Conservation (phyloP, 2,113 vertebrate species). For the Eublepharis macularius region DNA sequence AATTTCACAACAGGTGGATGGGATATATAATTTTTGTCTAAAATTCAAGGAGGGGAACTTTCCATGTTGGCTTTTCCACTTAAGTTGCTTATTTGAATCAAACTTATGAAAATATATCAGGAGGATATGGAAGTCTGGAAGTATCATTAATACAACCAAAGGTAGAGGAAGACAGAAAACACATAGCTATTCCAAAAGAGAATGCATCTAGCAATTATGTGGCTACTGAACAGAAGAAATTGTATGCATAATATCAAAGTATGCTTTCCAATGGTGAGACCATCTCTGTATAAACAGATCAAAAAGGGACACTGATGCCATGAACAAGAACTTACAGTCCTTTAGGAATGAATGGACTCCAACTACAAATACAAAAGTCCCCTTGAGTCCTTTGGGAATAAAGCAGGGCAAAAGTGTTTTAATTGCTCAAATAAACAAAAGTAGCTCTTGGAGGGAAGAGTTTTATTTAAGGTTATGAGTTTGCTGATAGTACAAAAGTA, state of each 20-base stretch:
- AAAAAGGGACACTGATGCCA: neutral
- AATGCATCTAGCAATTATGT: neutral
- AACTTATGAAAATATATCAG: neutral
- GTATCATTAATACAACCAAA: neutral
- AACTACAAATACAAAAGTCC: no score
- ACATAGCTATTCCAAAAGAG: neutral
- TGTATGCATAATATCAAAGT: neutral
- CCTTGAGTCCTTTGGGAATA: no score
- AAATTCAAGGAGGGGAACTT: neutral
- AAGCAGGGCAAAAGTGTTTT: no score
- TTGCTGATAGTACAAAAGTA: neutral
- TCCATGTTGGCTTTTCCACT: neutral
- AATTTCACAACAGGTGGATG: neutral
- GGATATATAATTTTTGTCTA: neutral
- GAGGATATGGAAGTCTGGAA: neutral
- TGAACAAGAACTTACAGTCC: neutral
- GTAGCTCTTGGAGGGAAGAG: neutral
- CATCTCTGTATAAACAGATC: neutral
- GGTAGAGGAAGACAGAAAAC: neutral
- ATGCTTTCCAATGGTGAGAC: neutral
- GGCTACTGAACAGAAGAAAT: no score
- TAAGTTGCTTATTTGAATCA: neutral
- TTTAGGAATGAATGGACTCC: neutral
- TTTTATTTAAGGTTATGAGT: neutral
- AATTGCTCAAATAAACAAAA: neutral